A percentile compares a stretch with the other conserved stretches of the same genome.
These are phyloP conservation scores for Python bivittatus DNA, from an alignment of 2,113 vertebrate genomes.

Conservation along the genomic window DNA sequence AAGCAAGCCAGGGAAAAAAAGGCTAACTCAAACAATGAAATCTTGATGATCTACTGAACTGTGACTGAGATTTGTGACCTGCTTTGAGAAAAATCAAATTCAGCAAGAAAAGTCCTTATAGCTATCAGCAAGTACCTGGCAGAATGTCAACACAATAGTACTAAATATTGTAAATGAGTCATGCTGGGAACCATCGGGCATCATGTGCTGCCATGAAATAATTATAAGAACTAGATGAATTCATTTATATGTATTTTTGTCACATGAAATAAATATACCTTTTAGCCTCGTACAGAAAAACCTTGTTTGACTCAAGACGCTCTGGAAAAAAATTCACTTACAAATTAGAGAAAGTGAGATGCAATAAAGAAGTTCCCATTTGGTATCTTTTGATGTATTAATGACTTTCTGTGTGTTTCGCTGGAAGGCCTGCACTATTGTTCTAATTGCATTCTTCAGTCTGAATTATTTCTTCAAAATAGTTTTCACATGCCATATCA, in stretches of 20 bases:
- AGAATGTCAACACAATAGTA: slow-evolving; percentile 54
- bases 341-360: neutral
- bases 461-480: neutral
- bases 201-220: slow-evolving; percentile 36
- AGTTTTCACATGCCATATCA: neutral
- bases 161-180: slow-evolving; percentile 46
- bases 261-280: slow-evolving; percentile 27
- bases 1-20: slow-evolving; percentile 40
- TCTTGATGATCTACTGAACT: slow-evolving; percentile 37
- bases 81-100: slow-evolving; percentile 56
- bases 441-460: neutral
- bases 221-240: slow-evolving; percentile 37
- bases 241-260: slow-evolving; percentile 17
- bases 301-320: neutral
- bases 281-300: neutral
- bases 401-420: neutral
- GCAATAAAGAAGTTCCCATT: neutral
- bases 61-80: slow-evolving; percentile 55
- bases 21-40: slow-evolving; percentile 46
- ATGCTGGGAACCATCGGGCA: slow-evolving; percentile 43
- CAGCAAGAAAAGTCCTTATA: slow-evolving; percentile 51
- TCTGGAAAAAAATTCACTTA: neutral
- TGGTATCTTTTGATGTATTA: neutral
- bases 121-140: slow-evolving; percentile 54
- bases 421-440: neutral